Base-by-base conservation (phyloP, 1,140 invertebrate genomes). In the Drosophila kurseongensis region DNA sequence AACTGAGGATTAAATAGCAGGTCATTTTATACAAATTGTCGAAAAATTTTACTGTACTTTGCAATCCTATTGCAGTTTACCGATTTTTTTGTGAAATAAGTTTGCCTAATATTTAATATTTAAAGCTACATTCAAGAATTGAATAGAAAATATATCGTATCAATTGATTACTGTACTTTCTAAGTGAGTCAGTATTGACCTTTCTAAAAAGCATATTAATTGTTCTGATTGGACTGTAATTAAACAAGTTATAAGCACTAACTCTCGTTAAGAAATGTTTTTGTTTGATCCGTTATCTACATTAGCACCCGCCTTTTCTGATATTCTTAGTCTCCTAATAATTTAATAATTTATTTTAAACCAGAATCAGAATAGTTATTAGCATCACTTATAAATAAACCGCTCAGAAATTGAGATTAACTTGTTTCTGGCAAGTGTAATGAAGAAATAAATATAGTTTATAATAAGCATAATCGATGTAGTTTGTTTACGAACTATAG, bases 211-310 rank as follows among this genome's bases (percentile, higher is more conserved):
- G 9, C 13, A 10, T 48, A 32, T 50, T 32, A 35, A 32, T 50
- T 50, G 48, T 32, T 50, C 1, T 5, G 27, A 50, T 50, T 51
- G 3, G n/a, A 12, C 48, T 35, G 48, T 51, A 51, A 35, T 16
- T 35, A 51, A 51, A 51, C 48, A 16, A 51, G 48, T 51, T 51
- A 35, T 50, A 35, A 32, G 29, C n/a, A n/a, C 29, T 6, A 35
- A 14, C 27, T 16, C 27, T 35, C 48, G 29, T 51, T 51, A 51
- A 16, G 9, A 35, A 4, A 14, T 14, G 8, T 50, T 14, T 32
- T 50, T 50, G 27, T 50, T 50, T 14, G 47, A 50, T 50, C 14
- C 27, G 27, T 14, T 50, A 50, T 50, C 47, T 32, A 5, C 7
- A 50, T 32, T 4, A 50, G n/a, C 27, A 50, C 32, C 27, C n/a